Evolutionary conservation across 2,113 vertebrate genomes (phyloP).

Genomic region (Semnornis frantzii): DNA sequence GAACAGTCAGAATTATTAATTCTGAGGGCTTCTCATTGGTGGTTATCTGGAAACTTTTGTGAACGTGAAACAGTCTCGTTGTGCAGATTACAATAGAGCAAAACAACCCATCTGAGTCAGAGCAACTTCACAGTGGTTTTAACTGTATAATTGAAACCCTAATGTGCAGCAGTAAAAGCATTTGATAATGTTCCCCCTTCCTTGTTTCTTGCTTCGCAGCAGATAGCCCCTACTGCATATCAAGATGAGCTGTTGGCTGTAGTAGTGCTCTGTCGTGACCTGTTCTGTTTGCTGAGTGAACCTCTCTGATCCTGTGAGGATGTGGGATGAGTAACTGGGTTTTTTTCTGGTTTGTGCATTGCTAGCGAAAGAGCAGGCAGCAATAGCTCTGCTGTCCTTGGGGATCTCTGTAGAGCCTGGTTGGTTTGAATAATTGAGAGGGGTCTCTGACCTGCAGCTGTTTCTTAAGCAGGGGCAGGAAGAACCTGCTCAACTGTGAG

Average conservation of each 20-base stretch:
- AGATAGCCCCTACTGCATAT: background rate
- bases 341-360: slow-evolving; percentile 18
- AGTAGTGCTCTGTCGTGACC: background rate
- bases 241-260: background rate
- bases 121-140: background rate
- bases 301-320: background rate
- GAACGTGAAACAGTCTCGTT: background rate
- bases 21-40: background rate
- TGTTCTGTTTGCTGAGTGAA: background rate
- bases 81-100: background rate
- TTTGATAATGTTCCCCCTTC: background rate
- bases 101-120: background rate
- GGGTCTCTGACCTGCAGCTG: slow-evolving; percentile 54
- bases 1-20: background rate
- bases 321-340: background rate
- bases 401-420: slow-evolving; percentile 3
- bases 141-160: background rate
- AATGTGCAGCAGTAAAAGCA: background rate
- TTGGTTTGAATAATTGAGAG: slow-evolving; percentile 30
- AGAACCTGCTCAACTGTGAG: slow-evolving; percentile 49
- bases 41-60: background rate
- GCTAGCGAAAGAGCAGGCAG: slow-evolving; percentile 22
- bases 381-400: background rate
- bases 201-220: background rate
- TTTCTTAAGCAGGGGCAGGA: slow-evolving; percentile 44